phyloP scores from a whole-genome alignment of 2,113 vertebrate genomes.

The Bubo bubo region DNA sequence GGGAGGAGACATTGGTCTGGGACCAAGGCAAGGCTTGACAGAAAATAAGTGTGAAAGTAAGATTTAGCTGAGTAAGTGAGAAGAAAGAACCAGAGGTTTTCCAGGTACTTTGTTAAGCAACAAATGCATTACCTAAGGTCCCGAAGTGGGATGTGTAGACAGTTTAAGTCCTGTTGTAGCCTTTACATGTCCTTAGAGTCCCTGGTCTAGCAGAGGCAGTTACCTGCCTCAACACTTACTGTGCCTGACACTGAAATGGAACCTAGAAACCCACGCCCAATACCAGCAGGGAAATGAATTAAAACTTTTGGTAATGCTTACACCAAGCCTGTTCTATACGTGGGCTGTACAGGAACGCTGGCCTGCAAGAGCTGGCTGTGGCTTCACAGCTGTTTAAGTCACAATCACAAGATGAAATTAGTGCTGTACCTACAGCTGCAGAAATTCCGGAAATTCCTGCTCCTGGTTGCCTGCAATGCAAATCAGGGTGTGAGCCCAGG shows the following conservation, averaged over 20 bases:
- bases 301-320: accelerated
- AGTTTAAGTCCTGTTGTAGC: neutral
- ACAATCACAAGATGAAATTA: neutral
- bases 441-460: slow-evolving; percentile 64
- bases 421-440: neutral
- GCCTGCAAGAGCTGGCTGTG: neutral
- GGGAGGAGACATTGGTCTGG: accelerated
- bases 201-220: neutral
- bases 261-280: accelerated
- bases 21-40: neutral
- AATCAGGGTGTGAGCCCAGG: neutral
- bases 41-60: accelerated
- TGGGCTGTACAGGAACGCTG: neutral
- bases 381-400: neutral
- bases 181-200: neutral
- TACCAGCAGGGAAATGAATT: neutral
- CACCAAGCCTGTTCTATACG: accelerated
- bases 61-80: neutral
- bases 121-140: too few relatives aligned
- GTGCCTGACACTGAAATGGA: neutral
- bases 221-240: too few relatives aligned
- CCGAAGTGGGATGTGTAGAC: accelerated
- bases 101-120: neutral
- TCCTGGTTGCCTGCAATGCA: neutral
- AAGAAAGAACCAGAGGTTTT: neutral